Evolutionary conservation across 2,797 vertebrate genomes (phyloP), one percentile per base, ranked within the genome.

Genomic region (Scleropages formosus): DNA sequence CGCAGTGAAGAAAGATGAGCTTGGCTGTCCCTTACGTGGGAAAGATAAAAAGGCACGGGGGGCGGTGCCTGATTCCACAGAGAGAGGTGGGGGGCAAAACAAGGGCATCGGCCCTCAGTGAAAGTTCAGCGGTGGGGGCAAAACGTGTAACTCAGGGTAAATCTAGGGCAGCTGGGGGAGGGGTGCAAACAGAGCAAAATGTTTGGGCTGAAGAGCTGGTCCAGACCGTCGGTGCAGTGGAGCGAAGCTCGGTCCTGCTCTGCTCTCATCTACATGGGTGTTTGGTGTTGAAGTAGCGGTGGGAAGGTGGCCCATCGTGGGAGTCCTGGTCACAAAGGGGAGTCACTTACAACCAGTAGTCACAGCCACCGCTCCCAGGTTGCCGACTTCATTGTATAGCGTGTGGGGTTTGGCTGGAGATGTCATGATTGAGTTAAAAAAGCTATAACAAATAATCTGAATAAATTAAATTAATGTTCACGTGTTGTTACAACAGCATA

Each of bases 291-390:
- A 81, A 81, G 80, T 78, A 81, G 11, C 67, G 26, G 77, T 78
- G 79, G 77, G 69, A 73, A 59, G 27, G 22, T 1, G 80, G 84
- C 87, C 86, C 83, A 80, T 9, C 73, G 82, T 84, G 47, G 79
- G 80, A 82, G 79, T 70, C 80, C 81, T 84, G 80, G 86, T 88
- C 86, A 79, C 77, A 81, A 69, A 75, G 80, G 75, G 74, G 72
- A 81, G 83, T 88, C 75, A 81, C 83, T 39, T 84, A 64, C 65
- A 31, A 39, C 39, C 31, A 39, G 39, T 39, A 39, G 6, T 2
- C 31, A 39, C 31, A 39, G 39, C 31, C 39, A 2, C 39, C 31
- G 39, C 39, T 39, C 31, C 31, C 6, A 39, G 31, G 31, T 39
- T 31, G 39, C 31, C 39, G 31, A 39, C 31, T 39, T 39, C 39